A percentile compares a stretch with the other conserved stretches of the same genome.
Evolutionary conservation across 2,888 invertebrate species (phyloP).

Genomic region (Zaprionus obscuricornis): DNA sequence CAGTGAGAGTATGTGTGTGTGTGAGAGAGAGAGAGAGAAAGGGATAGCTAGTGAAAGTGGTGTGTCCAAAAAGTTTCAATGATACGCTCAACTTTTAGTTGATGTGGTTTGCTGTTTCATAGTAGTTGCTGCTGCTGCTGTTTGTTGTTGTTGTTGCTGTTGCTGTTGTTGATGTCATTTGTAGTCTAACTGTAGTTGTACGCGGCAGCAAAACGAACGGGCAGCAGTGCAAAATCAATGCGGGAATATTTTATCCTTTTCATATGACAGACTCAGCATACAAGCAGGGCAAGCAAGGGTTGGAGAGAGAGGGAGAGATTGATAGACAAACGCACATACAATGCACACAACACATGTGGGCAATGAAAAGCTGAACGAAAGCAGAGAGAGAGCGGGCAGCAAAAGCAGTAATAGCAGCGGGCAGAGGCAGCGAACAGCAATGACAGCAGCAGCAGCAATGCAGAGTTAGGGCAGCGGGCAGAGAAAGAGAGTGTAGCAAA

Average conservation of each 20-base stretch:
- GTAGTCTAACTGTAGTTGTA: constrained; percentile 19
- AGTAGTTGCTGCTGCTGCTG: constrained; percentile 27
- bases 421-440: constrained; percentile 5
- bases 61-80: constrained; percentile 39
- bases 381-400: too few relatives aligned
- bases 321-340: constrained; percentile 38
- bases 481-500: constrained; percentile 1
- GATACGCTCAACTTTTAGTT: constrained; percentile 41
- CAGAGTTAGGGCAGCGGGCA: constrained; percentile 14
- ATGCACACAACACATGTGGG: constrained; percentile 22
- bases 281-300: constrained; percentile 15
- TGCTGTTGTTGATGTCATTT: constrained; percentile 39
- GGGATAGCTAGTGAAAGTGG: too few relatives aligned
- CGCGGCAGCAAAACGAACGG: too few relatives aligned
- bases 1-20: too few relatives aligned
- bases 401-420: too few relatives aligned
- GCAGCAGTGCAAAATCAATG: constrained; percentile 71
- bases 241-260: constrained; percentile 74
- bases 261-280: constrained; percentile 42
- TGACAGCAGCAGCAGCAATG: constrained; percentile 18
- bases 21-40: constrained; percentile 11
- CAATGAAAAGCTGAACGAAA: constrained; percentile 37
- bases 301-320: too few relatives aligned
- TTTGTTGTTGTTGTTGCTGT: constrained; percentile 36
- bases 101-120: constrained; percentile 31